These are phyloP conservation scores for Tetropium fuscum DNA, from an alignment of 2,888 invertebrate species.

Conservation along the genomic window DNA sequence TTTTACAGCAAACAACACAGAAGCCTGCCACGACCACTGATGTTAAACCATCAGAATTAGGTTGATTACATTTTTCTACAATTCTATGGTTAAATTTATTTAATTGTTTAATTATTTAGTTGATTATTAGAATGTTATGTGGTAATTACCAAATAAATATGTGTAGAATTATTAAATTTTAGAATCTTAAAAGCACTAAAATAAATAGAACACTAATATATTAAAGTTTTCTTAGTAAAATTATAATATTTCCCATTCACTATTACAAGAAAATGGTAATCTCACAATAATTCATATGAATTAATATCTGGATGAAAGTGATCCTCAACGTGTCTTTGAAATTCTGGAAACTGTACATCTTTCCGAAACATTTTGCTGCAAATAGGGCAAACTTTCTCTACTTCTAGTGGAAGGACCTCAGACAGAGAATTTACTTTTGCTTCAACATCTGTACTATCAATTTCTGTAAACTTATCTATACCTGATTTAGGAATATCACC, in stretches of 20 bases:
- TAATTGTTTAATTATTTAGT: too few species aligned
- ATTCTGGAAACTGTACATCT: constrained; percentile 72
- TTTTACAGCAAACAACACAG: constrained; percentile 83
- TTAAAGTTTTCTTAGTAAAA: too few species aligned
- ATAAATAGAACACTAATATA: too few species aligned
- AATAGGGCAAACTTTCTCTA: constrained; percentile 78
- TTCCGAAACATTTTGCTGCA: constrained; percentile 75
- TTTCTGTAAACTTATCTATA: constrained; percentile 48
- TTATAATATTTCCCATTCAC: too few species aligned
- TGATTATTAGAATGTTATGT: too few species aligned
- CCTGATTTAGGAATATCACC: constrained; percentile 40
- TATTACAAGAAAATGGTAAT: too few species aligned
- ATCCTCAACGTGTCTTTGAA: constrained; percentile 81
- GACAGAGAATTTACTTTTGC: constrained; percentile 7
- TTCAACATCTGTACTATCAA: constrained; percentile 13
- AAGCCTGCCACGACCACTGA: constrained; percentile 77
- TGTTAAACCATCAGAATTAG: constrained; percentile 80
- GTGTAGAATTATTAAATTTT: too few species aligned
- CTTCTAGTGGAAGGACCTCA: constrained; percentile 50
- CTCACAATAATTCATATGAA: constrained; percentile 51
- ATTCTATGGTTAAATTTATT: too few species aligned
- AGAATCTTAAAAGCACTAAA: too few species aligned
- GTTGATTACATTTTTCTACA: too few species aligned
- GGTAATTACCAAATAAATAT: too few species aligned
- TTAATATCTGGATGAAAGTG: constrained; percentile 75